A percentile compares a stretch with the other conserved stretches of the same genome.
These are phyloP conservation scores for Zaprionus ornatus DNA, from an alignment of 1,140 invertebrate species.

Conservation along the genomic window DNA sequence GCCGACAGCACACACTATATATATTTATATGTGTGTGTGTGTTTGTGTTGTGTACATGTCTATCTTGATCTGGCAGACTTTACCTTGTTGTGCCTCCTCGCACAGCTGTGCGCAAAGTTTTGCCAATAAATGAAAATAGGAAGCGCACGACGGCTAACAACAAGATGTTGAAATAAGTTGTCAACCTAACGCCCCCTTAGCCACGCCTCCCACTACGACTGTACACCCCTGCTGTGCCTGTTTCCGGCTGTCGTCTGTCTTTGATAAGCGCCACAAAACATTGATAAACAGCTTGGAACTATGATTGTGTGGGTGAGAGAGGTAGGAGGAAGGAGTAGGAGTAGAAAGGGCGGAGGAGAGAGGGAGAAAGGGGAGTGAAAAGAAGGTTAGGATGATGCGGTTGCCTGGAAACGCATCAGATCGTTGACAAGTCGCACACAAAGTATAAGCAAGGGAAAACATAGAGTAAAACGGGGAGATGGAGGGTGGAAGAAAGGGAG, in stretches of 20 bases:
- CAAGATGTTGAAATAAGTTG: conserved; percentile 79
- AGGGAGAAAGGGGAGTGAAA: not conserved
- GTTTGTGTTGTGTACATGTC: not conserved
- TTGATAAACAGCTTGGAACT: conserved; percentile 61
- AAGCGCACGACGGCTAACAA: conserved; percentile 57
- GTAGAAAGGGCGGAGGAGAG: not conserved
- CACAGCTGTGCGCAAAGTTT: conserved; percentile 71
- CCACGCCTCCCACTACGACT: not conserved
- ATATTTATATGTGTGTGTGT: conserved; percentile 14
- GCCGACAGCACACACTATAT: conserved; percentile 39
- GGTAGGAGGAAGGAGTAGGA: too few relatives aligned
- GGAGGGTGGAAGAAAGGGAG: not conserved
- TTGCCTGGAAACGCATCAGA: conserved; percentile 37
- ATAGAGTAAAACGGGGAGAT: too few relatives aligned
- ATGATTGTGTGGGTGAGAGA: not conserved
- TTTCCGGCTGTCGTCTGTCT: conserved; percentile 62
- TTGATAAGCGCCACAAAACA: conserved; percentile 68
- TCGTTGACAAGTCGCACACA: conserved; percentile 32
- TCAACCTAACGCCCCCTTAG: conserved; percentile 58
- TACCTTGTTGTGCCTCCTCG: conserved; percentile 41
- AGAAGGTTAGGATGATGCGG: conserved; percentile 14
- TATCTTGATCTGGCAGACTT: not conserved
- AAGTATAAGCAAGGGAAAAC: not conserved
- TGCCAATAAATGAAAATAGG: conserved; percentile 79
- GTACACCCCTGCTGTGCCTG: not conserved